Evolutionary conservation across 2,888 invertebrate genomes (phyloP).

Genomic region (Lissonota sp.): DNA sequence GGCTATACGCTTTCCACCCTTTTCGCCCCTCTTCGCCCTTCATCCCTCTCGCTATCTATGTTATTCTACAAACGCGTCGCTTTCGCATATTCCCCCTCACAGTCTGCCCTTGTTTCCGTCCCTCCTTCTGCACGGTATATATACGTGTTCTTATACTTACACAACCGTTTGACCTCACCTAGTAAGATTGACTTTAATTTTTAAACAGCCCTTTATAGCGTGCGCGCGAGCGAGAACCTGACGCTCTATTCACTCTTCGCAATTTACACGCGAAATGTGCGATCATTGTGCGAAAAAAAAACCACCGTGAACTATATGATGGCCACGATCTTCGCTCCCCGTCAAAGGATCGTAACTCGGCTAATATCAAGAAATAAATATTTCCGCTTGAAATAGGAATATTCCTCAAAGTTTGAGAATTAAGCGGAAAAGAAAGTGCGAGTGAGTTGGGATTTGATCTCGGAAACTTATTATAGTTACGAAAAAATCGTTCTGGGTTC

Average conservation of each 20-base stretch:
- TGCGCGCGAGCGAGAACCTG: conserved; percentile 52
- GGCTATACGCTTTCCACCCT: conserved; percentile 59
- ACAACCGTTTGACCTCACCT: conserved; percentile 68
- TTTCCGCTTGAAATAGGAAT: too few relatives aligned
- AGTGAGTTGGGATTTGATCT: too few relatives aligned
- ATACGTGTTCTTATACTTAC: conserved; percentile 63
- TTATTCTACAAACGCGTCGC: conserved; percentile 47
- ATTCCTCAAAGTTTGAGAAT: too few relatives aligned
- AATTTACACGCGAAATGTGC: background rate
- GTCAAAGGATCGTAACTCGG: too few relatives aligned
- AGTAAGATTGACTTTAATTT: conserved; percentile 79
- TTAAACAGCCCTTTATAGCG: conserved; percentile 72
- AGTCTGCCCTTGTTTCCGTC: conserved; percentile 62
- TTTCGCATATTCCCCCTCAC: conserved; percentile 24
- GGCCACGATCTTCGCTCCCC: too few relatives aligned
- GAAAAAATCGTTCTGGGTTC: too few relatives aligned
- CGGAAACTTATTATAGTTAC: too few relatives aligned
- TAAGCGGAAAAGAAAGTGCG: too few relatives aligned
- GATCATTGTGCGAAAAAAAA: background rate
- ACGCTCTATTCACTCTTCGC: conserved; percentile 31
- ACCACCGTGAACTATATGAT: background rate
- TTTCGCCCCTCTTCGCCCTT: conserved; percentile 22
- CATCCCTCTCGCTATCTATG: conserved; percentile 44
- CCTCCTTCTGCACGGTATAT: conserved; percentile 48
- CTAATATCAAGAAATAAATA: too few relatives aligned